phyloP scores from a whole-genome alignment of 2,797 vertebrate genomes.

The Sebastes nivosus region DNA sequence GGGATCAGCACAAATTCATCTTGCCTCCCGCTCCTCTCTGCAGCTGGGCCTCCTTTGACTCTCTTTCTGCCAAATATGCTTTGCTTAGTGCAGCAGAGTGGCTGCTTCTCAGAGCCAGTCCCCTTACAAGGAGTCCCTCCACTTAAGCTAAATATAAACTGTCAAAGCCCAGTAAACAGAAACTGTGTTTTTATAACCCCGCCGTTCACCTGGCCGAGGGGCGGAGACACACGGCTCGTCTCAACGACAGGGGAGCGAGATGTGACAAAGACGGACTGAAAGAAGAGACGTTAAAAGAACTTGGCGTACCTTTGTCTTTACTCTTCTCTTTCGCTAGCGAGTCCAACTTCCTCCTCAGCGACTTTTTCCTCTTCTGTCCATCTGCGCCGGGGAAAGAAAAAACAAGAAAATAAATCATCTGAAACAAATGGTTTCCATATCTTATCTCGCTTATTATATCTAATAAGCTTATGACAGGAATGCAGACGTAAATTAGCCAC shows the following conservation, averaged over 20 bases:
- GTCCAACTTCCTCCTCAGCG: slow-evolving; percentile 95
- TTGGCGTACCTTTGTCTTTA: slow-evolving; percentile 87
- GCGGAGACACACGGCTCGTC: not conserved
- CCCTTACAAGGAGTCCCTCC: slow-evolving; percentile 73
- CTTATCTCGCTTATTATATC: slow-evolving; percentile 47
- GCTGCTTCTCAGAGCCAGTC: slow-evolving; percentile 47
- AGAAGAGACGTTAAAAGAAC: not conserved
- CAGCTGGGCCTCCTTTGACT: slow-evolving; percentile 8
- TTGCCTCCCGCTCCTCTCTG: not conserved
- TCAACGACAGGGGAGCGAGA: not conserved
- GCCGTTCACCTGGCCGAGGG: slow-evolving; percentile 59
- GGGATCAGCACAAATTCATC: slow-evolving; percentile 3
- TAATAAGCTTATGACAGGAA: slow-evolving; percentile 57
- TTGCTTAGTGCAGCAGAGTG: slow-evolving; percentile 32
- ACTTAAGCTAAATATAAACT: slow-evolving; percentile 75
- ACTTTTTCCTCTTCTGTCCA: slow-evolving; percentile 98
- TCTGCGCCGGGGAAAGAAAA: slow-evolving; percentile 76
- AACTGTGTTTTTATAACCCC: slow-evolving; percentile 56
- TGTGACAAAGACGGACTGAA: not conserved
- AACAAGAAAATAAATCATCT: slow-evolving; percentile 37
- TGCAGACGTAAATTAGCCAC: slow-evolving; percentile 51
- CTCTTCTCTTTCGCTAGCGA: slow-evolving; percentile 95
- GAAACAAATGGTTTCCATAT: slow-evolving; percentile 49
- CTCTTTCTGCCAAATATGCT: slow-evolving; percentile 63
- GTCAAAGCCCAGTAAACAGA: slow-evolving; percentile 52